Conservation (phyloP, 2,888 invertebrate species). For the Ichneumoninae sp. region DNA sequence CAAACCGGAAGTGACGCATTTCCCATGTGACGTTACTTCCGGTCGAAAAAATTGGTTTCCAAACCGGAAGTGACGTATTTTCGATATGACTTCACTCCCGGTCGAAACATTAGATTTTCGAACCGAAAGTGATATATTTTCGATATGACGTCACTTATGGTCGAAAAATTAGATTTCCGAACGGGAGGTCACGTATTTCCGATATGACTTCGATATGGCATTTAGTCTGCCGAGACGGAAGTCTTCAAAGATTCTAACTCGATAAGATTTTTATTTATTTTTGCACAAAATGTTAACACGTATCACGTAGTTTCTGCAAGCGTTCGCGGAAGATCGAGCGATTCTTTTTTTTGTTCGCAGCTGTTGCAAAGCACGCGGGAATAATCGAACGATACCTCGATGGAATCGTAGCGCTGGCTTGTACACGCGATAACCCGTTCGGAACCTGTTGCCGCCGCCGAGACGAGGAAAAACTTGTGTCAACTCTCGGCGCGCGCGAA, state of each 20-base stretch:
- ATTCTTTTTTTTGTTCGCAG: conserved; percentile 28
- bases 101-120: too few species aligned
- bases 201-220: too few species aligned
- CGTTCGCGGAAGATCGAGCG: conserved; percentile 29
- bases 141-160: too few species aligned
- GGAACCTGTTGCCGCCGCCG: conserved; percentile 59
- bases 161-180: too few species aligned
- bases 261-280: not conserved
- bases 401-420: conserved; percentile 20
- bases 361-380: conserved; percentile 7
- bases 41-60: too few species aligned
- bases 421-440: conserved; percentile 50
- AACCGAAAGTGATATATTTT: too few species aligned
- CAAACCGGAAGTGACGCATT: too few species aligned
- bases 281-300: not conserved
- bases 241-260: not conserved
- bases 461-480: conserved; percentile 62
- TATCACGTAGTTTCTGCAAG: conserved; percentile 18
- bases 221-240: not conserved
- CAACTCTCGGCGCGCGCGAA: conserved; percentile 56
- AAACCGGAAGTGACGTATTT: too few species aligned
- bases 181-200: too few species aligned
- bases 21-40: too few species aligned
- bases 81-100: too few species aligned
- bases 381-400: conserved; percentile 54